Evolutionary conservation across 1,140 invertebrate genomes (phyloP).

Genomic region (Brachionus rubens): DNA sequence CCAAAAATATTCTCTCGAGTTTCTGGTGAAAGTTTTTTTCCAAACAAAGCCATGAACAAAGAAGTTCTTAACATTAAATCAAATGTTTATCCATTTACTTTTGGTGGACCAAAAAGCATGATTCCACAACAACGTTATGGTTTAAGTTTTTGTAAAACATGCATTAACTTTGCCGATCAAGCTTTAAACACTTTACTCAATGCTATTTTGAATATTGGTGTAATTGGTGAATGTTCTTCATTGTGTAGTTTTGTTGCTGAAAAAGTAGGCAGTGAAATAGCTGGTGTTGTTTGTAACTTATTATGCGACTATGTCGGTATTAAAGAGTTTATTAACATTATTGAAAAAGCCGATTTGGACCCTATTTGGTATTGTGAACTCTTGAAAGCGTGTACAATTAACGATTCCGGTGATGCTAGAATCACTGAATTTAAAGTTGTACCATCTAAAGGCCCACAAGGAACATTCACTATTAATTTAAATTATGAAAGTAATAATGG

Average conservation of each 20-base stretch:
- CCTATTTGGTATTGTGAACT: slow-evolving; percentile 56
- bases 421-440: slow-evolving; percentile 51
- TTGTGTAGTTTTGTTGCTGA: slow-evolving; percentile 51
- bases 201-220: slow-evolving; percentile 50
- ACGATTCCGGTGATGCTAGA: slow-evolving; percentile 54
- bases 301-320: slow-evolving; percentile 55
- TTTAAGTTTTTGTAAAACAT: slow-evolving; percentile 50
- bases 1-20: background rate
- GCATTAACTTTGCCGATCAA: slow-evolving; percentile 52
- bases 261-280: slow-evolving; percentile 52
- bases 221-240: slow-evolving; percentile 52
- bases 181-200: slow-evolving; percentile 52
- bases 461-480: slow-evolving; percentile 49
- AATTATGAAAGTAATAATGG: slow-evolving; percentile 51
- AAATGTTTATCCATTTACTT: slow-evolving; percentile 11
- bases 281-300: slow-evolving; percentile 52
- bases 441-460: slow-evolving; percentile 53
- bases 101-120: slow-evolving; percentile 13
- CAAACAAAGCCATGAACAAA: slow-evolving; percentile 34
- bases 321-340: slow-evolving; percentile 54
- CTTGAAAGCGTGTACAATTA: slow-evolving; percentile 51
- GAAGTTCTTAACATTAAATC: slow-evolving; percentile 11
- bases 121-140: slow-evolving; percentile 7
- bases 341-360: slow-evolving; percentile 55
- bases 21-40: slow-evolving; percentile 23